phyloP scores from a whole-genome alignment of 2,797 vertebrate genomes.

The Gila robusta region DNA sequence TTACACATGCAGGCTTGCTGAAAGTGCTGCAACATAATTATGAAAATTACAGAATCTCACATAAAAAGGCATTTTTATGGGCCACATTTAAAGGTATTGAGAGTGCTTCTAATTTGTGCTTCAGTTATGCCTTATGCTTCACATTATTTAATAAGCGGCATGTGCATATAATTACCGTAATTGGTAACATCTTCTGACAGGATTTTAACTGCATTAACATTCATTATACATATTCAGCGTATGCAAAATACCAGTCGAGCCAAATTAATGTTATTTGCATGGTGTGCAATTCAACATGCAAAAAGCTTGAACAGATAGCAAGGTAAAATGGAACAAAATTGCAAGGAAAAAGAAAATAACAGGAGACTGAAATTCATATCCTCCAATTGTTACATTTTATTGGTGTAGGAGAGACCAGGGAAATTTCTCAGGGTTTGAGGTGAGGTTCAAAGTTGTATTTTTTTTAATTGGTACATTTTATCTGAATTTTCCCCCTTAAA shows the following conservation, averaged over 20 bases:
- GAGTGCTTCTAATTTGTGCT: constrained; percentile 57
- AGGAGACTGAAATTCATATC: background rate
- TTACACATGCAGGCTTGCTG: constrained; percentile 29
- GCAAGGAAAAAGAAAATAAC: background rate
- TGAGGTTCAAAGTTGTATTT: background rate
- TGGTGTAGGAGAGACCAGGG: background rate
- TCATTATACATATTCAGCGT: constrained; percentile 72
- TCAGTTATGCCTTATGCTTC: constrained; percentile 62
- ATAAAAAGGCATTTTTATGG: constrained; percentile 51
- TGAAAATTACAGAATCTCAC: constrained; percentile 44
- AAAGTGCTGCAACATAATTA: constrained; percentile 44
- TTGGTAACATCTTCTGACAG: constrained; percentile 70
- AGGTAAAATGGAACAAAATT: background rate
- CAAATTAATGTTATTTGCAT: constrained; percentile 48
- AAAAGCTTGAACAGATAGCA: constrained; percentile 11
- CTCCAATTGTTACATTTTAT: background rate
- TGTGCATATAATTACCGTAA: constrained; percentile 68
- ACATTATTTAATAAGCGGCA: constrained; percentile 68
- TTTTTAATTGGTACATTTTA: background rate
- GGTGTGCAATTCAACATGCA: constrained; percentile 5
- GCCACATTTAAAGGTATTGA: constrained; percentile 59
- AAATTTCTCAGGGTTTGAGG: background rate
- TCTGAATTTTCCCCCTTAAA: background rate
- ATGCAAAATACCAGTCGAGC: constrained; percentile 65
- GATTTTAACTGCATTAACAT: constrained; percentile 70